A percentile compares a stretch with the other conserved stretches of the same genome.
Conservation (phyloP, 1,140 invertebrate species). For the Aethina tumida region DNA sequence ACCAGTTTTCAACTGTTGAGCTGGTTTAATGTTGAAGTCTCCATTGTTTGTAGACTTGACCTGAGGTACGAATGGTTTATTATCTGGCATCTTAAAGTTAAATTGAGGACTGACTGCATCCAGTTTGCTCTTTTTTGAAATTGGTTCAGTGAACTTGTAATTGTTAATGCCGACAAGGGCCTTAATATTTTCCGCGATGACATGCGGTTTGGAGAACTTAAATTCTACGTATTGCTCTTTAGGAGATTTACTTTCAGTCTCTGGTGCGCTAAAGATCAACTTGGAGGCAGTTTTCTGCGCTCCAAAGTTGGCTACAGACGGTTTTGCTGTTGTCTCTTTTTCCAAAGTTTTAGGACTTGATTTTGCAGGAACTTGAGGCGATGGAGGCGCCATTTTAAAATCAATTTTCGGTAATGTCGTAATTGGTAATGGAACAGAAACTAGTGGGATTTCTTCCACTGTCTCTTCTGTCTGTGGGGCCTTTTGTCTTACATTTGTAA, state of each 20-base stretch:
- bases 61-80: constrained; percentile 6
- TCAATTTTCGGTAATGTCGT: constrained; percentile 52
- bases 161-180: constrained; percentile 37
- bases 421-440: constrained; percentile 49
- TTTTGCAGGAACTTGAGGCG: constrained; percentile 8
- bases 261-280: too few species aligned
- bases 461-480: constrained; percentile 36
- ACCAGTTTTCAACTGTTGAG: constrained; percentile 15
- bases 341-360: constrained; percentile 4
- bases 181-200: constrained; percentile 27
- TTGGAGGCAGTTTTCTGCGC: too few species aligned
- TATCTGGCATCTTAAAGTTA: neutral
- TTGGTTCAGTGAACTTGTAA: constrained; percentile 46
- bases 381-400: constrained; percentile 36
- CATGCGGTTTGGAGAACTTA: constrained; percentile 30
- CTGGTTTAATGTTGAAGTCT: constrained; percentile 9
- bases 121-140: constrained; percentile 24
- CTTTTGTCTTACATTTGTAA: constrained; percentile 30
- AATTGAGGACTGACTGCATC: neutral
- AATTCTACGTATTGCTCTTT: constrained; percentile 12
- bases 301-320: constrained; percentile 14
- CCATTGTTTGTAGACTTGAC: constrained; percentile 9
- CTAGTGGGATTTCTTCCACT: constrained; percentile 44
- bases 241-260: too few species aligned
- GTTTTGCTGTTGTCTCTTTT: constrained; percentile 7